A percentile compares a stretch with the other conserved stretches of the same genome.
phyloP scores from a whole-genome alignment of 1,140 invertebrate genomes.

The Scaptomyza graminum region DNA sequence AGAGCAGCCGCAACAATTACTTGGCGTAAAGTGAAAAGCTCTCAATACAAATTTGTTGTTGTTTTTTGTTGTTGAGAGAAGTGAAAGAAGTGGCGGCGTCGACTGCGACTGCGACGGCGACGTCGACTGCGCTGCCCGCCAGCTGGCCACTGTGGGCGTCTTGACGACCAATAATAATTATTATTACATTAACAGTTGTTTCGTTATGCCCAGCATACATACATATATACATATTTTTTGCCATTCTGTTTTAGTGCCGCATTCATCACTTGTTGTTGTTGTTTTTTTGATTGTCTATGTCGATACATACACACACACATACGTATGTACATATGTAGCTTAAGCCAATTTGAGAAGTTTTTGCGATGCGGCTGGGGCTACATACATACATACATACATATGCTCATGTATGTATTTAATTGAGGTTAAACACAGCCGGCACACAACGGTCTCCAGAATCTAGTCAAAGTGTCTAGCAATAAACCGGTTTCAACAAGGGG shows the following conservation, averaged over 20 bases:
- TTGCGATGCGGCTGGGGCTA: constrained; percentile 19
- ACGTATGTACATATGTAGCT: no score
- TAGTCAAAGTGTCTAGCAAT: constrained; percentile 5
- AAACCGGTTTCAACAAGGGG: constrained; percentile 29
- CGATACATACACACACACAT: no score
- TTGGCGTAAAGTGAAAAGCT: constrained; percentile 31
- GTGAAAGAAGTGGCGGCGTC: constrained; percentile 18
- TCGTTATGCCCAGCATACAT: constrained; percentile 1
- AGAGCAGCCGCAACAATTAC: background rate
- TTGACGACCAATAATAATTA: constrained; percentile 42
- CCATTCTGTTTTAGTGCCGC: constrained; percentile 29
- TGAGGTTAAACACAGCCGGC: constrained; percentile 32
- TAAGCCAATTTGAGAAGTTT: constrained; percentile 42
- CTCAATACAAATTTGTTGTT: constrained; percentile 34
- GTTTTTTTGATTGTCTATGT: background rate
- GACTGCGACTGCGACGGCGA: background rate
- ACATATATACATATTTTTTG: background rate
- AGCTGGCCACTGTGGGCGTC: constrained; percentile 31
- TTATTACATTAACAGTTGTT: constrained; percentile 43
- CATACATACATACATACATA: background rate
- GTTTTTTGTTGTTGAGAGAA: background rate
- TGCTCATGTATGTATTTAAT: constrained; percentile 14
- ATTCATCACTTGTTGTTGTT: constrained; percentile 24
- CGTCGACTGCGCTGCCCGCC: constrained; percentile 20
- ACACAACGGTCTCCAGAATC: constrained; percentile 7